Conservation (phyloP, 2,113 vertebrate genomes). For the Rhipidura dahli region DNA sequence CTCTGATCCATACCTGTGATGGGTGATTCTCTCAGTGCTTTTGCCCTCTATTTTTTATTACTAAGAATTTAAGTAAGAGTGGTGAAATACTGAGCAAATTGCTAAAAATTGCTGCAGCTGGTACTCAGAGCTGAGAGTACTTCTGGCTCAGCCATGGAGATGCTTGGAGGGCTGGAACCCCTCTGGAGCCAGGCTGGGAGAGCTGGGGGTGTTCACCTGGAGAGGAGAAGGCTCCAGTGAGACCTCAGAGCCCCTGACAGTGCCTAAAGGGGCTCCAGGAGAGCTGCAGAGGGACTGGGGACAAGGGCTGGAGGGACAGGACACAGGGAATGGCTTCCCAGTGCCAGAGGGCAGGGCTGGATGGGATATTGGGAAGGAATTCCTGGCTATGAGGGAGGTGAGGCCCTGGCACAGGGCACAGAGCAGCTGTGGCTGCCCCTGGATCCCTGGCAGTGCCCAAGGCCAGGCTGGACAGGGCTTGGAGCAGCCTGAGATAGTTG, state of each 20-base stretch:
- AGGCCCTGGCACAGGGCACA: background rate
- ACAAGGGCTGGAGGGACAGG: background rate
- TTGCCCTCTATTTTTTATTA: too few relatives aligned
- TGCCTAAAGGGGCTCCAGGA: background rate
- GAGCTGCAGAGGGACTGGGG: background rate
- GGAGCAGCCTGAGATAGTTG: fast-evolving
- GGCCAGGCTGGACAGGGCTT: fast-evolving
- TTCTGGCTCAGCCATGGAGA: background rate
- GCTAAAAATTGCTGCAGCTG: background rate
- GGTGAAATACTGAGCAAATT: background rate
- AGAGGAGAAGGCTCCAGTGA: background rate
- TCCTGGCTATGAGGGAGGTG: fast-evolving
- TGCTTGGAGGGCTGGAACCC: background rate
- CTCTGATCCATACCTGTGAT: fast-evolving
- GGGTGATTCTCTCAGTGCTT: background rate
- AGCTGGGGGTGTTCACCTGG: background rate
- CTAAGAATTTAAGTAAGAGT: background rate
- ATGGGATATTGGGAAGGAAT: background rate
- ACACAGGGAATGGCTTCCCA: background rate
- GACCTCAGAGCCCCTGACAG: fast-evolving
- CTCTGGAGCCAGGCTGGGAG: background rate
- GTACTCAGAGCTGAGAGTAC: background rate
- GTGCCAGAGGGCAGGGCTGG: fast-evolving
- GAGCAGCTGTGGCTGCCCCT: background rate
- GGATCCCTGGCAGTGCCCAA: fast-evolving